These are phyloP conservation scores for Pseudorhombus dupliciocellatus DNA, from an alignment of 2,113 vertebrate species.

Conservation along the genomic window DNA sequence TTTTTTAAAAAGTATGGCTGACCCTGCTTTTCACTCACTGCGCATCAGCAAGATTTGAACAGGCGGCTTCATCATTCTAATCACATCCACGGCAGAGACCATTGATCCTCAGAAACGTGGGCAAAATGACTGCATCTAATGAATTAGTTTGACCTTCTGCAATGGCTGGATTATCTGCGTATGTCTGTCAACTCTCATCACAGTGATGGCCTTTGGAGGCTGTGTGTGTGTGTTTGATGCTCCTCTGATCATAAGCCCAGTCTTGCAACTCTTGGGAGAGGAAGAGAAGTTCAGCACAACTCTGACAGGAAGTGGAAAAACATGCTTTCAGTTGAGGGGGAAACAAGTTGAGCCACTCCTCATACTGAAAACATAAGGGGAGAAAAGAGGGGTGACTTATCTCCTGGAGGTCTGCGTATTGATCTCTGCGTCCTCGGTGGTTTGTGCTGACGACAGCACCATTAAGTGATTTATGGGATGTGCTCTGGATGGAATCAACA, in stretches of 20 bases:
- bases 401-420: conserved; percentile 47
- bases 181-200: conserved; percentile 63
- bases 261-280: conserved; percentile 1
- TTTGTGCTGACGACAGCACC: conserved; percentile 51
- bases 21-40: not conserved
- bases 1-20: not conserved
- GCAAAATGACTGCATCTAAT: conserved; percentile 64
- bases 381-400: conserved; percentile 23
- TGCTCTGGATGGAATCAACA: conserved; percentile 40
- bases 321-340: conserved; percentile 1
- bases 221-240: conserved; percentile 15
- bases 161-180: conserved; percentile 54
- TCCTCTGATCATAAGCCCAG: conserved; percentile 24
- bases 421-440: conserved; percentile 45
- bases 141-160: conserved; percentile 68
- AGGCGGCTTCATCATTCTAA: conserved; percentile 53
- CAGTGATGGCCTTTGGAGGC: conserved; percentile 59
- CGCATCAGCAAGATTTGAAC: not conserved
- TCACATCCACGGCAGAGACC: conserved; percentile 51
- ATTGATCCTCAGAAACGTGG: conserved; percentile 48
- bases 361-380: not conserved
- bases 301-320: conserved; percentile 9
- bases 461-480: conserved; percentile 59
- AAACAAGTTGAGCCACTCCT: not conserved
- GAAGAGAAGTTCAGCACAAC: not conserved